phyloP scores from a whole-genome alignment of 2,797 vertebrate genomes.

The Aphelocoma californica region DNA sequence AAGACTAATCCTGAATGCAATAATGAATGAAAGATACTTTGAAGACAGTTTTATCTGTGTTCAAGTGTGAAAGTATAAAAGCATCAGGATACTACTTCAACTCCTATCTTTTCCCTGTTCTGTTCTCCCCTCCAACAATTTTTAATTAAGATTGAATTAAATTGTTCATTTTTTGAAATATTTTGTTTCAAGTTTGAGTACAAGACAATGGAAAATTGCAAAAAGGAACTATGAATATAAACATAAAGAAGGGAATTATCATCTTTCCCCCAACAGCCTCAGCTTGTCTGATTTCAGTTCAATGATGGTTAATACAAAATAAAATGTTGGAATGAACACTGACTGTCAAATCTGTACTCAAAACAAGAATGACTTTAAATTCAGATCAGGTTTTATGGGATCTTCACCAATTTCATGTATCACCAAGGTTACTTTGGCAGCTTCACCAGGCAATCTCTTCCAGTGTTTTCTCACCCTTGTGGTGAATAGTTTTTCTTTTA shows the following conservation, averaged over 20 bases:
- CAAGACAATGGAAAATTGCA: not conserved
- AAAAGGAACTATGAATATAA: not conserved
- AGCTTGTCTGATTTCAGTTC: not conserved
- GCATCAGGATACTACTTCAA: not conserved
- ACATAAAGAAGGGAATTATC: not conserved
- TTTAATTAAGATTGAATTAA: not conserved
- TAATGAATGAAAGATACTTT: not conserved
- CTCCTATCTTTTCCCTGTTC: not conserved
- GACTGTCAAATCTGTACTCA: not conserved
- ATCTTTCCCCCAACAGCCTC: not conserved
- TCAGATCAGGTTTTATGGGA: not conserved
- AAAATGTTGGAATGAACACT: not conserved
- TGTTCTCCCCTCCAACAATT: not conserved
- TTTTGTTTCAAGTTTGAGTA: not conserved
- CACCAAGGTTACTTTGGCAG: not conserved
- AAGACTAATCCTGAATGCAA: not conserved
- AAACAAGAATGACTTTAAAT: not conserved
- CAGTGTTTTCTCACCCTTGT: not conserved
- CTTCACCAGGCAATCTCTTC: not conserved
- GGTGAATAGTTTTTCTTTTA: not conserved
- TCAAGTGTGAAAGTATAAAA: not conserved
- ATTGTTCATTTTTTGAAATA: not conserved
- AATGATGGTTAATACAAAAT: not conserved
- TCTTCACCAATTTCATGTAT: not conserved
- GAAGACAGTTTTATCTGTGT: not conserved